Base-by-base conservation (phyloP, 2,113 vertebrate genomes). In the Uria lomvia region DNA sequence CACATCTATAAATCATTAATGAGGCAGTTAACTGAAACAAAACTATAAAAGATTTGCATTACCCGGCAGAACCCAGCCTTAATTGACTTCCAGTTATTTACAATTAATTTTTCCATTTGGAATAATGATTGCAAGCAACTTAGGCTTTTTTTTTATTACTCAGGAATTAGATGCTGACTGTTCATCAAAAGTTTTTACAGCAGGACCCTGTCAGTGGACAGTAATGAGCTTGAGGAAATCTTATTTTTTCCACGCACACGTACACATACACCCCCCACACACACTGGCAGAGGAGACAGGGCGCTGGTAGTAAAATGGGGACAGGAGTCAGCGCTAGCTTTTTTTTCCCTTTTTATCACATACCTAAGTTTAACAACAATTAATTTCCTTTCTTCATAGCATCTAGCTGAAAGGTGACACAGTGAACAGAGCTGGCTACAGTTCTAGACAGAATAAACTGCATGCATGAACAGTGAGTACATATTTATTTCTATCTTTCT, bases 1-100 rank as follows among this genome's bases (percentile, higher is more conserved):
- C 96, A 98, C 96, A 98, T 98, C 97, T 98, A 98, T 98, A 98
- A 98, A 98, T 98, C 97, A 98, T 98, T 98, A 98, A 98, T 98
- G 98, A 98, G 97, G 97, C 97, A 98, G 97, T 98, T 98, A 98
- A 98, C 97, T 97, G 97, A 98, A 98, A 98, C 95, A 98, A 98
- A 98, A 98, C 98, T 98, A 96, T 98, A 98, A 98, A 98, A 98
- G 97, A 98, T 98, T 98, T 98, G 97, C 96, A 98, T 98, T 98
- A 98, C 97, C 97, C 87, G 29, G 96, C 96, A 98, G 96, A 98
- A 97, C 84, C 43, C 83, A 90, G 74, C 76, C 97, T 98, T 98
- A 98, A 98, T 97, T 98, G 97, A 98, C 98, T 98, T 97, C 96
- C 97, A 98, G 96, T 98, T 98, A 98, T 98, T 98, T 98, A 98